These are phyloP conservation scores for Petrocephalus sullivani DNA, from an alignment of 2,797 vertebrate genomes.

Conservation along the genomic window DNA sequence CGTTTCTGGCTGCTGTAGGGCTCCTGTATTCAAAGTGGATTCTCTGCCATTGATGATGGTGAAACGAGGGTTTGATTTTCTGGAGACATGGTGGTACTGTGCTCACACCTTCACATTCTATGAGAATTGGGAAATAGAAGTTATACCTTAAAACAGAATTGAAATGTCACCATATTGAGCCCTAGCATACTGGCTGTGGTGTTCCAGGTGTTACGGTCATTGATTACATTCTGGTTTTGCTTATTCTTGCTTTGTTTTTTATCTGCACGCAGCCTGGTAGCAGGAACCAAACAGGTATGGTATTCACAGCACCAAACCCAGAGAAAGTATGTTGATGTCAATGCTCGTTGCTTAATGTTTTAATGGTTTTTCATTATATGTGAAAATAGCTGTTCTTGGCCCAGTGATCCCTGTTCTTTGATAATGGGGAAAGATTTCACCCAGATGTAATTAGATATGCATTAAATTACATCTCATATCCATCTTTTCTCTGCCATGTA, in stretches of 20 bases:
- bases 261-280: constrained; percentile 73
- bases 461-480: neutral
- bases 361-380: neutral
- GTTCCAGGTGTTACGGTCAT: neutral
- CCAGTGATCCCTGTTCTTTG: neutral
- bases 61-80: neutral
- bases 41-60: neutral
- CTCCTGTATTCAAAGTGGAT: neutral
- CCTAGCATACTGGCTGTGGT: neutral
- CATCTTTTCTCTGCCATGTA: neutral
- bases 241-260: constrained; percentile 56
- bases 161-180: neutral
- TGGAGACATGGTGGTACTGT: neutral
- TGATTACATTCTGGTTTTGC: constrained; percentile 1
- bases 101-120: neutral
- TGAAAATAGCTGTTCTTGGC: neutral
- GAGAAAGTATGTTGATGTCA: neutral
- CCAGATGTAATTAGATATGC: neutral
- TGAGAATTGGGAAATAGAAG: neutral
- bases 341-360: neutral
- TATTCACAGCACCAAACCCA: constrained; percentile 27
- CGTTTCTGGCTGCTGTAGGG: neutral
- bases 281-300: constrained; percentile 66
- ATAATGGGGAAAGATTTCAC: neutral
- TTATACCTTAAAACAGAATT: neutral